Conservation (phyloP, 2,113 vertebrate species). For the Hyaena hyaena region DNA sequence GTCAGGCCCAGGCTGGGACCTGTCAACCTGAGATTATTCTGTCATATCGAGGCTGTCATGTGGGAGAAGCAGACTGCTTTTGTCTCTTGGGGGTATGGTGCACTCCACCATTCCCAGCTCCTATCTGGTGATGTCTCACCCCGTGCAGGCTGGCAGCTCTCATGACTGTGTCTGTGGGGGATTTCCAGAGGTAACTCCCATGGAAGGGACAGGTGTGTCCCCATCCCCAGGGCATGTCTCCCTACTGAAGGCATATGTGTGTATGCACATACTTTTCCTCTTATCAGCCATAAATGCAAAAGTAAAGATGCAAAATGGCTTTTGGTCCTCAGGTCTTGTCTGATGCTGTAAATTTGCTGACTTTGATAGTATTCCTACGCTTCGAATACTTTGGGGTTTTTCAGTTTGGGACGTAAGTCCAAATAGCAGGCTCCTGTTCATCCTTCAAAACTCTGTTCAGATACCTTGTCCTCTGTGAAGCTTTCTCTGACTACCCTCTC, state of each 20-base stretch:
- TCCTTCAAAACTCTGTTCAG: not conserved
- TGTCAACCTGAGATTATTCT: not conserved
- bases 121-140: not conserved
- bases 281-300: not conserved
- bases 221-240: not conserved
- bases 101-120: not conserved
- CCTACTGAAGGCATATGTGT: not conserved
- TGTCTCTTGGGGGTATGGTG: not conserved
- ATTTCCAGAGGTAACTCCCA: not conserved
- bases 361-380: not conserved
- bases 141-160: not conserved
- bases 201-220: not conserved
- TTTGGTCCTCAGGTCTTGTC: not conserved
- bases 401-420: not conserved
- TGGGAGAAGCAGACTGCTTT: not conserved
- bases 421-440: not conserved
- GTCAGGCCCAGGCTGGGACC: not conserved
- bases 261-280: not conserved
- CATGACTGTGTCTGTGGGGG: not conserved
- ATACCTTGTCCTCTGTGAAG: not conserved
- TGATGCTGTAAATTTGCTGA: not conserved
- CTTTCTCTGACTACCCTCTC: not conserved
- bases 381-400: not conserved
- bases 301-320: slow-evolving; percentile 27
- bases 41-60: not conserved